phyloP scores from a whole-genome alignment of 2,113 vertebrate genomes.

The Eublepharis macularius region DNA sequence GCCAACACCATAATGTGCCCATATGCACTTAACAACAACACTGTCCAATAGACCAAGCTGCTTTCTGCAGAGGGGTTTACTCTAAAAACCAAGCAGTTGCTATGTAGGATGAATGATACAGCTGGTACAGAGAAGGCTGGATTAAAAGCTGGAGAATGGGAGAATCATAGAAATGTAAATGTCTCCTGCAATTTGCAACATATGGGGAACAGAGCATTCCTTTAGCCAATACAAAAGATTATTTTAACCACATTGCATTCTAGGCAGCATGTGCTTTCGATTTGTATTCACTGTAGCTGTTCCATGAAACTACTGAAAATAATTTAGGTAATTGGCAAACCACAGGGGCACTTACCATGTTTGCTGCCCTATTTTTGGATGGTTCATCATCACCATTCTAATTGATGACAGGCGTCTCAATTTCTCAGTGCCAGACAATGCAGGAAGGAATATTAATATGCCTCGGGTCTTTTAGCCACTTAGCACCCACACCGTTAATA shows the following conservation, averaged over 20 bases:
- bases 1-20: neutral
- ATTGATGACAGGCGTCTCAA: conserved; percentile 76
- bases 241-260: conserved; percentile 62
- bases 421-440: conserved; percentile 74
- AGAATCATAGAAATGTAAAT: conserved; percentile 9
- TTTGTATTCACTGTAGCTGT: conserved; percentile 76
- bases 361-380: conserved; percentile 77
- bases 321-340: conserved; percentile 82
- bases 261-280: conserved; percentile 65
- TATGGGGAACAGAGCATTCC: conserved; percentile 20
- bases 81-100: neutral
- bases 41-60: neutral
- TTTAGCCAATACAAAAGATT: conserved; percentile 52
- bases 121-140: neutral
- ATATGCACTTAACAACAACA: neutral
- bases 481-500: conserved; percentile 60
- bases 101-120: conserved; percentile 39
- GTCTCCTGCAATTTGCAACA: conserved; percentile 21
- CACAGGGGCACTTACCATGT: conserved; percentile 74
- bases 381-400: conserved; percentile 76
- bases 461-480: conserved; percentile 60
- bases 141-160: neutral
- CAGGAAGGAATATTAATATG: conserved; percentile 76
- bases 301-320: conserved; percentile 74
- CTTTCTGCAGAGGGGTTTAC: neutral